Conservation (phyloP, 2,113 vertebrate species). For the Anhinga anhinga region DNA sequence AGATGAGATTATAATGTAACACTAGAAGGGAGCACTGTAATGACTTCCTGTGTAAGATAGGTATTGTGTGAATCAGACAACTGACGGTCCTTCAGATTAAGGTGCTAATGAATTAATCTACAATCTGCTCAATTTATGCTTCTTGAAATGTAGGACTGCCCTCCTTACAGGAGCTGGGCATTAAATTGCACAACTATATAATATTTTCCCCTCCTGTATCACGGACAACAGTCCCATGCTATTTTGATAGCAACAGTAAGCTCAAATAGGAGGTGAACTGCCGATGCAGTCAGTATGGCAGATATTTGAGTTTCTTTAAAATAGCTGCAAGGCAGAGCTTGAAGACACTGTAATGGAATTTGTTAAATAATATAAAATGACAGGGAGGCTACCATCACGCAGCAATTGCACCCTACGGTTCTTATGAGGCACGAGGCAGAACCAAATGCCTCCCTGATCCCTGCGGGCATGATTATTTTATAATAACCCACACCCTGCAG, state of each 20-base stretch:
- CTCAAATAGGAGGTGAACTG: neutral
- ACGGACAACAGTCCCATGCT: neutral
- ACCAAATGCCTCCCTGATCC: conserved; percentile 22
- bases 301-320: conserved; percentile 1
- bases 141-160: neutral
- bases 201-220: neutral
- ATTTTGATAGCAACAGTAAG: neutral
- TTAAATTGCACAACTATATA: neutral
- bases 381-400: neutral
- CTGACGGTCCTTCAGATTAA: neutral
- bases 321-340: conserved; percentile 51
- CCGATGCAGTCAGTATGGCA: neutral
- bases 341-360: conserved; percentile 33
- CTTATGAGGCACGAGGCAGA: conserved; percentile 39
- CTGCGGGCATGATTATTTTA: conserved; percentile 1
- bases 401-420: conserved; percentile 28
- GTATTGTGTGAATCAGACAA: neutral
- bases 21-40: neutral
- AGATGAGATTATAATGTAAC: neutral
- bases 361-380: conserved; percentile 63
- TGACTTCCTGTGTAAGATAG: neutral
- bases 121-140: neutral
- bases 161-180: neutral
- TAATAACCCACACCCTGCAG: conserved; percentile 14
- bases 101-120: neutral